A percentile compares a stretch with the other conserved stretches of the same genome.
Evolutionary conservation across 2,113 vertebrate genomes (phyloP).

Genomic region (Cebus imitator): DNA sequence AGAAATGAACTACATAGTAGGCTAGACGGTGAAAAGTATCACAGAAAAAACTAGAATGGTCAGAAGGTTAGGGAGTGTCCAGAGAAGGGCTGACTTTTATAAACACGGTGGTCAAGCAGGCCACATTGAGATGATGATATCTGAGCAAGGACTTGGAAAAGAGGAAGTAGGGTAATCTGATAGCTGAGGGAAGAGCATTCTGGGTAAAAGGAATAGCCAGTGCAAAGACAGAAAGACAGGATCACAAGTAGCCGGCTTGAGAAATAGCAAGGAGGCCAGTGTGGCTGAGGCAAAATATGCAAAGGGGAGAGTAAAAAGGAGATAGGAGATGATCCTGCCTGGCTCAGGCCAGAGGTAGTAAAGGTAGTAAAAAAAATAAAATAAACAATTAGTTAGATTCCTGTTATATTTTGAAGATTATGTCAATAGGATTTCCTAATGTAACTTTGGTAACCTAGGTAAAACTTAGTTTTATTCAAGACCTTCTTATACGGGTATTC

Average conservation of each 20-base stretch:
- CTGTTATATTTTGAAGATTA: conserved; percentile 11
- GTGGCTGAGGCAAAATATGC: neutral
- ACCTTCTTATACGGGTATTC: conserved; percentile 15
- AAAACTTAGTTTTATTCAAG: conserved; percentile 21
- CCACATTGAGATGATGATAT: neutral
- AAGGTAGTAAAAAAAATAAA: neutral
- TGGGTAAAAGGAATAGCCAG: neutral
- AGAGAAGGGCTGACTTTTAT: neutral
- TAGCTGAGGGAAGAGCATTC: neutral
- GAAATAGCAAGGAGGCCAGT: neutral
- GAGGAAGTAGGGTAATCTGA: neutral
- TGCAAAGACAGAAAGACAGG: neutral
- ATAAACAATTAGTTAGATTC: neutral
- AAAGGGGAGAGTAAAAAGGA: neutral
- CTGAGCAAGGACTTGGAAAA: neutral
- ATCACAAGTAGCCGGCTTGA: neutral
- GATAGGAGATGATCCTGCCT: neutral
- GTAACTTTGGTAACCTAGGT: neutral
- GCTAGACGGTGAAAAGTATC: neutral
- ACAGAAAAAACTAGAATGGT: neutral
- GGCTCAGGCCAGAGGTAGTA: neutral
- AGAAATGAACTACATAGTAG: neutral
- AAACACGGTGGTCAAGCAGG: neutral
- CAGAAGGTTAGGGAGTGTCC: neutral
- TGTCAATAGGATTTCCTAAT: conserved; percentile 45